Base-by-base conservation (phyloP, 2,888 invertebrate species). In the Nephrotoma guestfalica region DNA sequence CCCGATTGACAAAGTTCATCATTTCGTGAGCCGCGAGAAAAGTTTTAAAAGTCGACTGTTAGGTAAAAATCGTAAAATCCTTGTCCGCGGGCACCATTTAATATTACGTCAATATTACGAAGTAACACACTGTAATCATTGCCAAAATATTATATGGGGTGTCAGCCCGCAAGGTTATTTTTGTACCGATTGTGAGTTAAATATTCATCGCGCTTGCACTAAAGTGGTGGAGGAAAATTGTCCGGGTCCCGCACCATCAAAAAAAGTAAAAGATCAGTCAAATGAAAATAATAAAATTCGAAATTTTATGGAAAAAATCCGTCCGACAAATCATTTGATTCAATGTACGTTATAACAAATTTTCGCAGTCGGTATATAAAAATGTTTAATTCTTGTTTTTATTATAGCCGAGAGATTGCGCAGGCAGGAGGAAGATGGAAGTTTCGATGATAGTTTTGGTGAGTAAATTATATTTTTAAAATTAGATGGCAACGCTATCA, bases 101-200 rank as follows among this genome's bases (percentile, higher is more conserved):
- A 94, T 95, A 89, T 95, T 96, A 89, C 95, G 96, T 90, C 97
- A 97, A 92, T 96, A 98, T 92, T 96, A 95, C 90, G 95, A 96
- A 88, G 96, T 97, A 90, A 97, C 96, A 88, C 95, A 96, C 92
- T 99, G 99, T 92, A 97, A 97, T 92, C 96, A 96, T 92, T 99
- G 99, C 93, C 96, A 96, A 90, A 94, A 95, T 90, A 95, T 97
- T 88, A 96, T 99, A 89, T 97, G 97, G 94, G 99, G 99, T 86
- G 96, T 99, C 87, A 98, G 98, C 89, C 97, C 98, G 88, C 99
- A 99, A 92, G 99, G 98, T 87, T 98, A 97, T 93, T 96, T 97
- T 90, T 99, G 99, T 92, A 94, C 96, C 90, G 97, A 96, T 91
- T 98, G 98, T 93, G 95, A 96, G 90, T 93, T 97, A 89, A 96